phyloP scores from a whole-genome alignment of 2,113 vertebrate species.

The Serilophus lunatus region DNA sequence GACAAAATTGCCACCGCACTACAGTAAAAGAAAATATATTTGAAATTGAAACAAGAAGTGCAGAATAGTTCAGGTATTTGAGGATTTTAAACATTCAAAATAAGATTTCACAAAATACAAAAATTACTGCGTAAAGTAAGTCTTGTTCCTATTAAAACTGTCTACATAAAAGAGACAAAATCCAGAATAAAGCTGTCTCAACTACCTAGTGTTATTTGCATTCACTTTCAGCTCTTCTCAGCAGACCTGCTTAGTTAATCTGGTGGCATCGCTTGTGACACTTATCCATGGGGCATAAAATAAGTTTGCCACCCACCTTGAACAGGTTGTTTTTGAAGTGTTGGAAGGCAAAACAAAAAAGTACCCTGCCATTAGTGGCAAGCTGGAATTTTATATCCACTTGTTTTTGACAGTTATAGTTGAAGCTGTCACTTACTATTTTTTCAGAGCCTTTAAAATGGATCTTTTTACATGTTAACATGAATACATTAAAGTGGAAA shows the following conservation, averaged over 20 bases:
- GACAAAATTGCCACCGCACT: not conserved
- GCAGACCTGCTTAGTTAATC: constrained; percentile 17
- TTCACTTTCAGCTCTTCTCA: not conserved
- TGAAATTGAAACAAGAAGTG: not conserved
- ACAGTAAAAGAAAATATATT: not conserved
- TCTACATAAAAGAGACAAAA: not conserved
- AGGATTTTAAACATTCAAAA: not conserved
- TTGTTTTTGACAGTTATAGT: constrained; percentile 65
- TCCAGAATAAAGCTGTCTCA: not conserved
- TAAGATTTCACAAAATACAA: not conserved
- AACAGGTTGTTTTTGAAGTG: constrained; percentile 58
- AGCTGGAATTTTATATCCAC: constrained; percentile 64
- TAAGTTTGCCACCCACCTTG: constrained; percentile 65
- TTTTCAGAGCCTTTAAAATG: constrained; percentile 52
- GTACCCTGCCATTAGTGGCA: constrained; percentile 66
- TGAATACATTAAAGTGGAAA: constrained; percentile 41
- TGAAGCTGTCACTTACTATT: constrained; percentile 53
- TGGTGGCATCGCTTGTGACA: constrained; percentile 19
- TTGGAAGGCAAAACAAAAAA: constrained; percentile 69
- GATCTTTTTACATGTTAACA: constrained; percentile 61
- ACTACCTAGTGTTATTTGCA: not conserved
- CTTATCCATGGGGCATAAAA: constrained; percentile 28
- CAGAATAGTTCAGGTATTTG: not conserved
- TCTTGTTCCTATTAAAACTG: not conserved
- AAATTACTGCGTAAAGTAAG: not conserved